Base-by-base conservation (phyloP, 1,140 invertebrate species). In the Drosophila murphyi region DNA sequence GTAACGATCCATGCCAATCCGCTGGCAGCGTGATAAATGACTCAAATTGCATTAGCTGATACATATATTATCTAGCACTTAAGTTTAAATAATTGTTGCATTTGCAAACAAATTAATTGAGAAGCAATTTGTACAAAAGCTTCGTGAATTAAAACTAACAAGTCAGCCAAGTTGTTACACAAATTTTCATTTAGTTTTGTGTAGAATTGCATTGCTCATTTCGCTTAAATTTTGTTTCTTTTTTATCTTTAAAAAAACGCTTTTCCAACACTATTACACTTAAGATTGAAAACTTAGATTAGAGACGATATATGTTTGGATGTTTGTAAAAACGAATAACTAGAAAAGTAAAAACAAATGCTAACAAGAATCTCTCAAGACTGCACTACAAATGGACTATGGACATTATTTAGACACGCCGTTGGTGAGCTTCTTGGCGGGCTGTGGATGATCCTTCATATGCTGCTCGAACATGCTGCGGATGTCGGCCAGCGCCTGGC, bases 1-100 rank as follows among this genome's bases (percentile, higher is more conserved):
- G 94, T 99, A 10, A 98, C 97, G 6, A 98, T 99, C 92, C 98
- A 99, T 94, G 98, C 98, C 12, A 99, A 99, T 95, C 98, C 98
- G 31, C 93, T 99, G 82, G 98, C 98, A 45, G 94, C 94, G 72
- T 96, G 92, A 94, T 37, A 55, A 56, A 54, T 54, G 29, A n/a
- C 29, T 3, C 28, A 43, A 48, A 41, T 50, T 4, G 5, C 57
- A 47, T 70, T 47, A 47, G 4, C 34, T 48, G 20, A 37, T 67
- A 72, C 60, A 80, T 90, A 72, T 90, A 68, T 72, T 69, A 76
- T 69, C 80, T 90, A 87, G 68, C 61, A 61, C 87, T 90, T 89
- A 80, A 77, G 39, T 71, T 86, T 54, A 34, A 71, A 61, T 43
- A 64, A 52, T 72, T 50, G 56, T 67, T 70, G 73, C 61, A 54